Percentiles rank a stretch among this genome's conserved stretches.
Evolutionary conservation across 2,113 vertebrate genomes (phyloP).

Genomic region (Phocoena phocoena): DNA sequence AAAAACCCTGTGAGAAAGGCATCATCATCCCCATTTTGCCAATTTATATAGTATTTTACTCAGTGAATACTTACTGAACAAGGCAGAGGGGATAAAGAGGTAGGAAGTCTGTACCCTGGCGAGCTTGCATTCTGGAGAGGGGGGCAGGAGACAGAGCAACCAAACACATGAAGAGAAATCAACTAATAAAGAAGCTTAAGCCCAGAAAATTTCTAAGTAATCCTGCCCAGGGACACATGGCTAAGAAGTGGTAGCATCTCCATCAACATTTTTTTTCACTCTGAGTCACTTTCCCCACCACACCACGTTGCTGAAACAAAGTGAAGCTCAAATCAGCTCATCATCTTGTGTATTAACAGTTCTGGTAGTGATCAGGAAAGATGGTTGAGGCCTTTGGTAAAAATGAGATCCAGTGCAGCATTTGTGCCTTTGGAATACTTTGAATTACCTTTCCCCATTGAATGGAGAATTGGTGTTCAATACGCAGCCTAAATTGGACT

Average conservation of each 20-base stretch:
- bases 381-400: neutral
- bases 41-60: neutral
- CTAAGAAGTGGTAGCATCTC: neutral
- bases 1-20: neutral
- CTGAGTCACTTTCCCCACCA: neutral
- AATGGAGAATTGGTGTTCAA: neutral
- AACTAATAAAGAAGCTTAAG: neutral
- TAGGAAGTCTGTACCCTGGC: neutral
- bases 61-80: neutral
- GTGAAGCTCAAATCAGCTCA: neutral
- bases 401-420: neutral
- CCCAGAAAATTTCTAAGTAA: neutral
- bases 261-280: neutral
- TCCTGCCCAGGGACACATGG: neutral
- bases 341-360: neutral
- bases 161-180: neutral
- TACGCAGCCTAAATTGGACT: neutral
- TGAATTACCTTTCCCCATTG: neutral
- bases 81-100: neutral
- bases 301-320: neutral
- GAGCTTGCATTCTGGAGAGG: neutral
- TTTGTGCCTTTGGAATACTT: neutral
- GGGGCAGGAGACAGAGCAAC: neutral
- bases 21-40: neutral
- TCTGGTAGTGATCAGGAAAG: neutral